Evolutionary conservation across 2,888 invertebrate species (phyloP), one percentile per base, ranked within the genome.

Genomic region (Ceraclea dissimilis): DNA sequence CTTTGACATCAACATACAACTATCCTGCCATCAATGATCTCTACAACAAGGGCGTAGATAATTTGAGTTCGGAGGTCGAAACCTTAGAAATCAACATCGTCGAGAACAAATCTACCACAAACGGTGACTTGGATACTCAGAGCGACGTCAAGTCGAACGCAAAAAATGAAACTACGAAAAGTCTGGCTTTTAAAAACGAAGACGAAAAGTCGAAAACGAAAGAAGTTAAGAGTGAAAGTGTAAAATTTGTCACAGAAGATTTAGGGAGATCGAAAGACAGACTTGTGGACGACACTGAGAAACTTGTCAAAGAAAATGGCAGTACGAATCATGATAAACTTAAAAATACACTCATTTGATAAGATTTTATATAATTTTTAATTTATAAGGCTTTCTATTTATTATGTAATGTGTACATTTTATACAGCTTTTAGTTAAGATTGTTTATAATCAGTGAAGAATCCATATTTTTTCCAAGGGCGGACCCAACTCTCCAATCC

Each of bases 51-150:
- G 50, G 52, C 16, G 46, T 13, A 56, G 63, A 63, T 59, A 63
- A 58, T 58, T 43, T 61, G 39, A 57, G 63, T 51, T 63, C 60
- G 33, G 63, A 64, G 44, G 59, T 63, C 51, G 63, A 61, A 43
- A 58, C 55, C 48, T 54, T 60, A 54, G 61, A 61, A 43, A 60
- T 61, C n/a, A 58, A 49, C 50, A 43, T 61, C 2, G 51, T 20
- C 13, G 61, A 59, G 16, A 58, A 58, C 18, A 34, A 39, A 52
- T 20, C 33, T 13, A 43, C 20, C 19, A 34, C 44, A 5, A 6
- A 10, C 13, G 1, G 21, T 21, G 31, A 50, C 10, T n/a, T 8
- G 6, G 47, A 55, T 16, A 19, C 46, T 19, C 46, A 17, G 5
- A 46, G 4, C 2, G 44, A 6, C 10, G 43, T 13, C 43, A 43